Evolutionary conservation across 2,797 vertebrate genomes (phyloP).

Genomic region (Molossus alvarezi): DNA sequence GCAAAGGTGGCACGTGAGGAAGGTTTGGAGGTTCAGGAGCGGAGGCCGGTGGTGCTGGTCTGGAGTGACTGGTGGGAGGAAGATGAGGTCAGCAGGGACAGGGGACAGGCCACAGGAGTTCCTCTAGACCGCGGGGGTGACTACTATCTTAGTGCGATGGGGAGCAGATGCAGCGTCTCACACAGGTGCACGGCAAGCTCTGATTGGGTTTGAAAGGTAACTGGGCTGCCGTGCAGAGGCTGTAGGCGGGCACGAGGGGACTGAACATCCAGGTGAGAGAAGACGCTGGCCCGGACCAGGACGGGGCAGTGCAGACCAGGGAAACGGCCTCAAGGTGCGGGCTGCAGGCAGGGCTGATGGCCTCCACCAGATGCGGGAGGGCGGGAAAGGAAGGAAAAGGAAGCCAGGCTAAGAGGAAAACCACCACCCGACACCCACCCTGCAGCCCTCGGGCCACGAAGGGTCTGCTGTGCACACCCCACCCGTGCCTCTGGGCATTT

Average conservation of each 20-base stretch:
- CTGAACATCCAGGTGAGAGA: neutral
- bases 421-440: neutral
- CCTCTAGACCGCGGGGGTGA: neutral
- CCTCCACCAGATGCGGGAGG: neutral
- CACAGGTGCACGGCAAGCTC: too few species aligned
- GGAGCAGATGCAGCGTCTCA: neutral
- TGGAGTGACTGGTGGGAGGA: neutral
- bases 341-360: accelerated
- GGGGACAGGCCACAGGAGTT: accelerated
- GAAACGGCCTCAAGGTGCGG: neutral
- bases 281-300: neutral
- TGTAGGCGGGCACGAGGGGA: too few species aligned
- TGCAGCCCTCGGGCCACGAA: neutral
- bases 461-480: neutral
- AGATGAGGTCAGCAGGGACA: neutral
- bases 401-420: neutral
- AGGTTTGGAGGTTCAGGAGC: neutral
- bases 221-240: accelerated
- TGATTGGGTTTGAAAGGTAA: neutral
- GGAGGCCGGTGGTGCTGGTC: neutral
- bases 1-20: neutral
- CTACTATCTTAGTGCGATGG: accelerated
- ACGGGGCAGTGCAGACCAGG: neutral
- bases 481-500: neutral
- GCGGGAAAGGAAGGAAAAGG: neutral